phyloP scores from a whole-genome alignment of 2,888 invertebrate species.

The Apodemia hepburni region DNA sequence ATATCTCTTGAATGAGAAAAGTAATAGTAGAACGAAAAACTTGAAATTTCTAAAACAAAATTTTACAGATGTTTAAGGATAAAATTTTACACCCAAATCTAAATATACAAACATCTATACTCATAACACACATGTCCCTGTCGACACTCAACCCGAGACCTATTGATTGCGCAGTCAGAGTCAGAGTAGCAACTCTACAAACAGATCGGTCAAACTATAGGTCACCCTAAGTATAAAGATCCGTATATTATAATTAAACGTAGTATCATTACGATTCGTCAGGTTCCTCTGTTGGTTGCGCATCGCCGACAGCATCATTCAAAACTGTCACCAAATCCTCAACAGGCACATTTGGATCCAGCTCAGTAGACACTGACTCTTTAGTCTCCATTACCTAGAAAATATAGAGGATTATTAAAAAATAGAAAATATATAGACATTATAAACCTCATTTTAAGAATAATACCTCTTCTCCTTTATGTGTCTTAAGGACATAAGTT shows the following conservation, averaged over 20 bases:
- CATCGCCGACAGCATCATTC: slow-evolving; percentile 71
- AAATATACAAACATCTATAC: too few species aligned
- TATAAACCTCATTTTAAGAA: neutral
- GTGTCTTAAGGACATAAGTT: slow-evolving; percentile 94
- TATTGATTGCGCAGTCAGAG: too few species aligned
- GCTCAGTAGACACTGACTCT: slow-evolving; percentile 80
- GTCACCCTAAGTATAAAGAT: neutral
- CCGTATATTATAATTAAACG: neutral
- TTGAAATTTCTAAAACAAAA: too few species aligned
- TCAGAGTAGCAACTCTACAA: too few species aligned
- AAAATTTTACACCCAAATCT: too few species aligned
- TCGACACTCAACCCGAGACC: too few species aligned
- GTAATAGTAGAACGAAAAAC: too few species aligned
- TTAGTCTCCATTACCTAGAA: slow-evolving; percentile 82
- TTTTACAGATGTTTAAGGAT: too few species aligned
- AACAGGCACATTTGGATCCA: slow-evolving; percentile 82
- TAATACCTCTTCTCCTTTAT: slow-evolving; percentile 90
- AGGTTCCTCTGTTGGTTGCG: slow-evolving; percentile 34
- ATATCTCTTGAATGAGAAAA: too few species aligned
- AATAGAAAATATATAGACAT: neutral
- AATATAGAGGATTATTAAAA: slow-evolving; percentile 10
- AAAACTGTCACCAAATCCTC: slow-evolving; percentile 84
- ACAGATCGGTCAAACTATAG: too few species aligned
- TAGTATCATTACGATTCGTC: slow-evolving; percentile 43
- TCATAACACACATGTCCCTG: too few species aligned